Conservation (phyloP, 92 coral and sea anemone genomes). For the Zoanthus sociatus region DNA sequence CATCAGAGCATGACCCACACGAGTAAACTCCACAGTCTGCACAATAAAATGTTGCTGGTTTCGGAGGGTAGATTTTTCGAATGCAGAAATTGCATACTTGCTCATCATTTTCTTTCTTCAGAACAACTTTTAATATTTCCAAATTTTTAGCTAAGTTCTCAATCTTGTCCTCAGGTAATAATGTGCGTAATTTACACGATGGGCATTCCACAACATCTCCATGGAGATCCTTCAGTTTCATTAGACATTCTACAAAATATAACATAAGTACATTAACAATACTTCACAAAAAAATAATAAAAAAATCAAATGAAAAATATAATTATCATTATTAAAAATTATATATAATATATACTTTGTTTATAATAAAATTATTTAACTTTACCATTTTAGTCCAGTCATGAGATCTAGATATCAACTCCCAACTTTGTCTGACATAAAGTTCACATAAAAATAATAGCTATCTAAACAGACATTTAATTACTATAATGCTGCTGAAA, state of each 20-base stretch:
- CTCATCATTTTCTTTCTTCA: conserved; percentile 80
- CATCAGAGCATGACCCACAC: conserved; percentile 94
- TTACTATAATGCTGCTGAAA: too few relatives aligned
- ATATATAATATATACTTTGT: background rate
- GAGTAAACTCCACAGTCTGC: conserved; percentile 86
- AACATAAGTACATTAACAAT: background rate
- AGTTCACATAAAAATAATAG: too few relatives aligned
- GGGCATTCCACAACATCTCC: conserved; percentile 96
- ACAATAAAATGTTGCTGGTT: conserved; percentile 87
- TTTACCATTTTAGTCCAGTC: too few relatives aligned
- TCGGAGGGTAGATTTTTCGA: conserved; percentile 95
- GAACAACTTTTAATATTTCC: conserved; percentile 82
- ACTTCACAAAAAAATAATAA: background rate
- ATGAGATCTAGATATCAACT: too few relatives aligned
- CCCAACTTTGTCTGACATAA: too few relatives aligned
- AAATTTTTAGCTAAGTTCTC: conserved; percentile 83
- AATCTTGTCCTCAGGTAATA: conserved; percentile 81
- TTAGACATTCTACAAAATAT: conserved; percentile 73
- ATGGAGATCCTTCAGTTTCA: conserved; percentile 89
- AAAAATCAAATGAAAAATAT: background rate
- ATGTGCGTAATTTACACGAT: conserved; percentile 89
- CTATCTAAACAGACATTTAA: too few relatives aligned
- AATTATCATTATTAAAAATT: background rate
- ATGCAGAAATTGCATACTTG: conserved; percentile 91
- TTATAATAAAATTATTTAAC: too few relatives aligned